Percentiles rank a stretch among this genome's conserved stretches.
Conservation (phyloP, 2,113 vertebrate genomes). For the Aviceda subcristata region DNA sequence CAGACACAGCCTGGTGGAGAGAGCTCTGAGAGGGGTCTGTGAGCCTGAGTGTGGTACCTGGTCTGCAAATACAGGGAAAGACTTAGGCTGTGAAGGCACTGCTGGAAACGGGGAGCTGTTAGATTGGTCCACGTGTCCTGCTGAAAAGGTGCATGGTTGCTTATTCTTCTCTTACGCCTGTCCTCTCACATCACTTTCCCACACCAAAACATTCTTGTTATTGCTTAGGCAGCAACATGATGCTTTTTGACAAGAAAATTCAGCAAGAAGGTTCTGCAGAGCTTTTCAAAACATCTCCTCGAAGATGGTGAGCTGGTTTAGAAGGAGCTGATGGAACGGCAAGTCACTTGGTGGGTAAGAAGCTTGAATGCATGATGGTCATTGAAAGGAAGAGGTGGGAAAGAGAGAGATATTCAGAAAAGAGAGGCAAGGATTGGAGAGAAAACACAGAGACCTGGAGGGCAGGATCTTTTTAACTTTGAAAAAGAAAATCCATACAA, state of each 20-base stretch:
- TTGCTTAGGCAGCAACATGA: background rate
- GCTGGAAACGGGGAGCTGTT: background rate
- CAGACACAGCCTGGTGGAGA: background rate
- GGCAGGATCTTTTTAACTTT: background rate
- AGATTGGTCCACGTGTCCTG: background rate
- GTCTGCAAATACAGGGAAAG: background rate
- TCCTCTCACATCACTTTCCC: background rate
- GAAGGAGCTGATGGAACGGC: background rate
- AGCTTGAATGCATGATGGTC: background rate
- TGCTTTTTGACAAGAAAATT: background rate
- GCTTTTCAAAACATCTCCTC: background rate
- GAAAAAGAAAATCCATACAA: background rate
- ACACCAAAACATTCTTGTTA: background rate
- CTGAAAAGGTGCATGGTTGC: background rate
- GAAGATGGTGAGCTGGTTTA: background rate
- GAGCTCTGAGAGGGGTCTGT: background rate
- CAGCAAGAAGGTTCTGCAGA: background rate
- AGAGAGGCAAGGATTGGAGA: background rate
- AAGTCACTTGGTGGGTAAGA: background rate
- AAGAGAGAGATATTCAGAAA: background rate
- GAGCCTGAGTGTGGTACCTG: background rate
- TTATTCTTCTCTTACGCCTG: background rate
- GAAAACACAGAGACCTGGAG: background rate
- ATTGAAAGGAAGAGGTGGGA: background rate
- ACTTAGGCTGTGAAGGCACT: background rate